Conservation (phyloP, 2,888 invertebrate genomes). For the Epinotia brunnichana region DNA sequence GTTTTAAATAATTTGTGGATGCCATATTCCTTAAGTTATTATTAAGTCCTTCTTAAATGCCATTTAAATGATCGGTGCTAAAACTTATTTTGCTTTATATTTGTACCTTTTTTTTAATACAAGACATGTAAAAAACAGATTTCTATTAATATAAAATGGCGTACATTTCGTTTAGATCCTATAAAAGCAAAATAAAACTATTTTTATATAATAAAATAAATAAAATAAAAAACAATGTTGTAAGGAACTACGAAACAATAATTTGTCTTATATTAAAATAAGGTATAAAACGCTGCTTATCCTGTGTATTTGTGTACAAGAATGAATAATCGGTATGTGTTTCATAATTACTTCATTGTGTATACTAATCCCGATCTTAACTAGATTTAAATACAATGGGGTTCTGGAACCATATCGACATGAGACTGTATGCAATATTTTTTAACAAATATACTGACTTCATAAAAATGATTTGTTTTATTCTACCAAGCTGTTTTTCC, state of each 20-base stretch:
- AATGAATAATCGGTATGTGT: conserved; percentile 77
- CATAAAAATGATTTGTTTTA: conserved; percentile 58
- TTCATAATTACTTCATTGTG: conserved; percentile 81
- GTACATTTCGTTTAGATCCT: too few relatives aligned
- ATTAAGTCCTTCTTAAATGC: conserved; percentile 56
- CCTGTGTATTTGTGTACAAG: conserved; percentile 55
- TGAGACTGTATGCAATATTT: conserved; percentile 65
- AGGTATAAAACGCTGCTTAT: conserved; percentile 46
- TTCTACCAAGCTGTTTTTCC: conserved; percentile 47
- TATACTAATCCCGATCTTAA: conserved; percentile 58
- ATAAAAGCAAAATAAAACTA: too few relatives aligned
- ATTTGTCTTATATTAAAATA: conserved; percentile 15
- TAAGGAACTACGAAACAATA: background rate
- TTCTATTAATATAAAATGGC: too few relatives aligned
- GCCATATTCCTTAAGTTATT: conserved; percentile 76
- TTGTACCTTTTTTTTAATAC: conserved; percentile 47
- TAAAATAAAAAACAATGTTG: background rate
- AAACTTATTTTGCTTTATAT: conserved; percentile 47
- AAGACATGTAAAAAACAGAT: background rate
- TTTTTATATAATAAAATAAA: background rate
- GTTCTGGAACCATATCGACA: conserved; percentile 81
- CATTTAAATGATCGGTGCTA: conserved; percentile 73
- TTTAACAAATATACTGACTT: conserved; percentile 82
- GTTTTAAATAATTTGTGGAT: conserved; percentile 54
- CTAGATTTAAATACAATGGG: conserved; percentile 73